phyloP scores from a whole-genome alignment of 2,888 invertebrate species.

The Quadriops clusia region DNA sequence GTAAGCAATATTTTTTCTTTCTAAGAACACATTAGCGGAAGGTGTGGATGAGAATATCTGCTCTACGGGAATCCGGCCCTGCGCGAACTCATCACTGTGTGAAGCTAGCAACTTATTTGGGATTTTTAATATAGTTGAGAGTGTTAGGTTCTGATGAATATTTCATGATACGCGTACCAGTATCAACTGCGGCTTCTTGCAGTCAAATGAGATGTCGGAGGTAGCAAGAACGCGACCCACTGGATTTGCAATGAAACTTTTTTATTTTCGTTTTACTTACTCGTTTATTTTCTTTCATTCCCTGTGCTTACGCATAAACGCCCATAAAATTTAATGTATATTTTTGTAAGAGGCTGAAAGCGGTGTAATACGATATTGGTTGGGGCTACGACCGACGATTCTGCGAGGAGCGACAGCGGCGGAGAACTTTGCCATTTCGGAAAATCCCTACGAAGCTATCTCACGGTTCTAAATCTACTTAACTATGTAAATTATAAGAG shows the following conservation, averaged over 20 bases:
- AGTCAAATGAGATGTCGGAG: conserved; percentile 34
- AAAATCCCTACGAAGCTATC: too few species aligned
- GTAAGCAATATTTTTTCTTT: too few species aligned
- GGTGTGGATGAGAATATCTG: conserved; percentile 24
- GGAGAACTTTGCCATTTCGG: too few species aligned
- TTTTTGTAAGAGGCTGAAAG: conserved; percentile 31
- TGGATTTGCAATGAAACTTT: conserved; percentile 33
- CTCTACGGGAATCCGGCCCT: conserved; percentile 23
- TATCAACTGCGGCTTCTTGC: conserved; percentile 31
- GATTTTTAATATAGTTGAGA: conserved; percentile 39
- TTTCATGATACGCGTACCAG: conserved; percentile 37
- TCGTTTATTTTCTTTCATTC: conserved; percentile 32
- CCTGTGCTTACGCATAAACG: conserved; percentile 32
- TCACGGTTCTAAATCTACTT: too few species aligned
- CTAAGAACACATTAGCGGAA: too few species aligned
- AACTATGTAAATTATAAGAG: too few species aligned
- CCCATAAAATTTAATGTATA: conserved; percentile 36
- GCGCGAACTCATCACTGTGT: conserved; percentile 23
- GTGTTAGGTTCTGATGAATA: conserved; percentile 38
- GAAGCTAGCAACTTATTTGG: conserved; percentile 33
- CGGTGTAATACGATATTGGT: conserved; percentile 35
- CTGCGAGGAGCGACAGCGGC: conserved; percentile 10
- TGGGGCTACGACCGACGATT: too few species aligned
- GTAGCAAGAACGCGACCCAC: conserved; percentile 28
- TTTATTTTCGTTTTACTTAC: conserved; percentile 32